These are phyloP conservation scores for Thunnus thynnus DNA, from an alignment of 2,113 vertebrate genomes.

Conservation along the genomic window DNA sequence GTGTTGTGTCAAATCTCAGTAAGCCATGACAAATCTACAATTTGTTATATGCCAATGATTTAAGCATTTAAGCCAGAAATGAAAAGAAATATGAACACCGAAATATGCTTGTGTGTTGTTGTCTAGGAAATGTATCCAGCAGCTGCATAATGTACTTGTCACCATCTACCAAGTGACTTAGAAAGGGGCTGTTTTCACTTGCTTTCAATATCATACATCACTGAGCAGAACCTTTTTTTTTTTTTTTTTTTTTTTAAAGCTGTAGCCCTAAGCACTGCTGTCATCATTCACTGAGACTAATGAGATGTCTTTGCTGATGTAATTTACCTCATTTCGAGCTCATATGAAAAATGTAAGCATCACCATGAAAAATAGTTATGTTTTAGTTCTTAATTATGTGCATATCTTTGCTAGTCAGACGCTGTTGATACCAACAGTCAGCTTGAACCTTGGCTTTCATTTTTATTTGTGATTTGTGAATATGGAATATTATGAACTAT, in stretches of 20 bases:
- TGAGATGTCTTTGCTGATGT: conserved; percentile 73
- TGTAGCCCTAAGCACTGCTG: conserved; percentile 51
- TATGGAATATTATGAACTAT: neutral
- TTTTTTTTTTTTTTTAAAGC: conserved; percentile 7
- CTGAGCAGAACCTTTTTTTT: conserved; percentile 28
- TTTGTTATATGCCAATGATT: neutral
- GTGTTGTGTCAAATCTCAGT: neutral
- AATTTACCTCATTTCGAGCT: conserved; percentile 67
- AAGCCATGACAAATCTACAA: neutral
- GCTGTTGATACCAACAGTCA: conserved; percentile 4
- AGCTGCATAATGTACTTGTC: conserved; percentile 18
- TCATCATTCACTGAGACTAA: conserved; percentile 74
- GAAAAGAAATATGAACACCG: neutral
- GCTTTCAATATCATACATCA: conserved; percentile 42
- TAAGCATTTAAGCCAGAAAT: too few species aligned
- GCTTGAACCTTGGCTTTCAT: conserved; percentile 34
- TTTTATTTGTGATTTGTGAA: conserved; percentile 35
- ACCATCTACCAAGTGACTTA: conserved; percentile 1
- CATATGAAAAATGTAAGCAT: conserved; percentile 60
- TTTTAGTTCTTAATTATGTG: conserved; percentile 61
- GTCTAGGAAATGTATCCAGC: neutral
- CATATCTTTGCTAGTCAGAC: conserved; percentile 47
- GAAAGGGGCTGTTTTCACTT: conserved; percentile 25
- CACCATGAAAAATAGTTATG: conserved; percentile 45
- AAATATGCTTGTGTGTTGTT: neutral